Conservation (phyloP, 2,797 vertebrate species). For the Vultur gryphus region DNA sequence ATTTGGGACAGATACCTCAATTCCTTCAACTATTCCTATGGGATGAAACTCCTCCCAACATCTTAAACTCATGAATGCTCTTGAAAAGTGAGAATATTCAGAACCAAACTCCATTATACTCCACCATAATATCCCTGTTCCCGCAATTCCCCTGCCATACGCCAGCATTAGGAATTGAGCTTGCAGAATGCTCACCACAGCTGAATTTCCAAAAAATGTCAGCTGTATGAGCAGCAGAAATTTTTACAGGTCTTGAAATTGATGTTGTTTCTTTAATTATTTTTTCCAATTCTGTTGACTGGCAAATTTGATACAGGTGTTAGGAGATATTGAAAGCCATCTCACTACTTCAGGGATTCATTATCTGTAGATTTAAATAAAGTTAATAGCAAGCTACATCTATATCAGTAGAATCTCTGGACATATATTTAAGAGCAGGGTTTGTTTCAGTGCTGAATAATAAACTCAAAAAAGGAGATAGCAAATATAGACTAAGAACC, state of each 20-base stretch:
- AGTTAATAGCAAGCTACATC: not conserved
- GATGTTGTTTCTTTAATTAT: not conserved
- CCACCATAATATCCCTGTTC: not conserved
- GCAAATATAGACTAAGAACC: slow-evolving; percentile 14
- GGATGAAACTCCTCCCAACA: not conserved
- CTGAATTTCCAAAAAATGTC: not conserved
- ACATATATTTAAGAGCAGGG: not conserved
- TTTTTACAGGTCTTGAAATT: not conserved
- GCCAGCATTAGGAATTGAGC: not conserved
- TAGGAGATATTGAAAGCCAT: not conserved
- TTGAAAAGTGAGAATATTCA: not conserved
- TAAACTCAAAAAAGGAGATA: not conserved
- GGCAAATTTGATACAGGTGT: not conserved
- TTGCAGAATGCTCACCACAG: not conserved
- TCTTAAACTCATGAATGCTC: not conserved
- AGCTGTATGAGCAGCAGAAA: not conserved
- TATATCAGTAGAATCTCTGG: not conserved
- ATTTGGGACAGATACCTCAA: not conserved
- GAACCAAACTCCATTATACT: not conserved
- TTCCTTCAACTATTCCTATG: not conserved
- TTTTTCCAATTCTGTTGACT: not conserved
- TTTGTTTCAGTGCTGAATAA: slow-evolving; percentile 1
- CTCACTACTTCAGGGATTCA: not conserved
- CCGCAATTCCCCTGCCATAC: not conserved
- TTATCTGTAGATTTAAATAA: not conserved